Conservation (phyloP, 2,888 invertebrate species). For the Dastarcus helophoroides region DNA sequence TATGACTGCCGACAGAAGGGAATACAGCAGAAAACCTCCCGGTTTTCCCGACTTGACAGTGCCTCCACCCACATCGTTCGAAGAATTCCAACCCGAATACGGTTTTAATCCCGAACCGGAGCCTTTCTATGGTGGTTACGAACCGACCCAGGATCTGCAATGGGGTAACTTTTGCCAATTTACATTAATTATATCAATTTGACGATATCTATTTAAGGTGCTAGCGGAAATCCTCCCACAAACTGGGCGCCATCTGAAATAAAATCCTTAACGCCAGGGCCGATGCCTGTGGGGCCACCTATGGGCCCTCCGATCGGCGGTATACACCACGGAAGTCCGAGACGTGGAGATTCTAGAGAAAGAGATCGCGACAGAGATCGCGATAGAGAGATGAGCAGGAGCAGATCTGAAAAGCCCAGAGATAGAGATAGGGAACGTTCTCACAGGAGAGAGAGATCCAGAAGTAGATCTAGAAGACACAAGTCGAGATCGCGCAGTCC, state of each 20-base stretch:
- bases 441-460: slow-evolving; percentile 55
- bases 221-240: slow-evolving; percentile 20
- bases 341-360: slow-evolving; percentile 18
- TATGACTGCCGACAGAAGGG: slow-evolving; percentile 83
- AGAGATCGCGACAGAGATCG: slow-evolving; percentile 34
- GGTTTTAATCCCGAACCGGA: slow-evolving; percentile 44
- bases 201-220: slow-evolving; percentile 15
- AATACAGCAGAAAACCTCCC: slow-evolving; percentile 63
- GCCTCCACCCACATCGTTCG: slow-evolving; percentile 40
- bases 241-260: slow-evolving; percentile 57
- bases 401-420: slow-evolving; percentile 29
- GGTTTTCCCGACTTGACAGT: slow-evolving; percentile 52
- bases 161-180: slow-evolving; percentile 45
- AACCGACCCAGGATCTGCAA: slow-evolving; percentile 62
- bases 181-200: too few relatives aligned
- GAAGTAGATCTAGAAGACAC: slow-evolving; percentile 54
- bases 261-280: slow-evolving; percentile 57
- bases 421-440: slow-evolving; percentile 45
- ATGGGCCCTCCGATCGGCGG: slow-evolving; percentile 24
- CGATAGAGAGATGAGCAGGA: slow-evolving; percentile 36
- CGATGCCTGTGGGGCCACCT: slow-evolving; percentile 33
- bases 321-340: slow-evolving; percentile 10
- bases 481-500: slow-evolving; percentile 63
- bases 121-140: slow-evolving; percentile 50
- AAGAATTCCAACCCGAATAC: slow-evolving; percentile 36